Evolutionary conservation across 2,888 invertebrate species (phyloP).

Genomic region (Hemithea aestivaria): DNA sequence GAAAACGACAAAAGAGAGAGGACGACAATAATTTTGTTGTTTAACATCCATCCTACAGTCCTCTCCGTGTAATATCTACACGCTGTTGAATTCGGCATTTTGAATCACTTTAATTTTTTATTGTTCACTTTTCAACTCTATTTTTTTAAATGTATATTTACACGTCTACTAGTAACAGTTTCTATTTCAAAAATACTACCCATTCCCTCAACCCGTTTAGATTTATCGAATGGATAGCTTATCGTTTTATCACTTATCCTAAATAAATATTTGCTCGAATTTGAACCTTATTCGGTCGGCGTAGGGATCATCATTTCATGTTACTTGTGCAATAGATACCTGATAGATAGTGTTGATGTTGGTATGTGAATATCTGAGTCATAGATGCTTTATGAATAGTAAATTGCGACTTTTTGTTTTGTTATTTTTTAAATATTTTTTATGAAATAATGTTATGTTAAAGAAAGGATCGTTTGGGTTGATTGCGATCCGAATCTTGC

Average conservation of each 20-base stretch:
- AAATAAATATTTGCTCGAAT: background rate
- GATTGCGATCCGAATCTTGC: too few species aligned
- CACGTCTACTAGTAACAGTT: slow-evolving; percentile 15
- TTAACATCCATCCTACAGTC: slow-evolving; percentile 53
- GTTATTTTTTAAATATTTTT: too few species aligned
- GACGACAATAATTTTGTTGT: slow-evolving; percentile 64
- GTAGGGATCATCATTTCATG: background rate
- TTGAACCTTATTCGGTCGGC: slow-evolving; percentile 2
- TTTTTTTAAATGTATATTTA: slow-evolving; percentile 5
- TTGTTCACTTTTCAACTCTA: slow-evolving; percentile 8
- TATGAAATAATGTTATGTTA: too few species aligned
- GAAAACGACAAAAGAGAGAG: slow-evolving; percentile 54
- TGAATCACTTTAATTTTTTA: too few species aligned
- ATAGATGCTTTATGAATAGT: background rate
- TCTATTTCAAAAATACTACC: slow-evolving; percentile 10
- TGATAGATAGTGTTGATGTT: slow-evolving; percentile 1
- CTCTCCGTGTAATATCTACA: slow-evolving; percentile 53
- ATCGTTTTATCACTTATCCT: slow-evolving; percentile 9
- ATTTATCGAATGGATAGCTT: slow-evolving; percentile 22
- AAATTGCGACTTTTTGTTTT: too few species aligned
- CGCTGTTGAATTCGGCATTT: slow-evolving; percentile 38
- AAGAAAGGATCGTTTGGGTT: too few species aligned
- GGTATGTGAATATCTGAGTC: background rate
- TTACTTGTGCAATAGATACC: slow-evolving; percentile 1
- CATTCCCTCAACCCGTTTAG: slow-evolving; percentile 9